phyloP scores from a whole-genome alignment of 2,797 vertebrate species.

The Squalus acanthias region DNA sequence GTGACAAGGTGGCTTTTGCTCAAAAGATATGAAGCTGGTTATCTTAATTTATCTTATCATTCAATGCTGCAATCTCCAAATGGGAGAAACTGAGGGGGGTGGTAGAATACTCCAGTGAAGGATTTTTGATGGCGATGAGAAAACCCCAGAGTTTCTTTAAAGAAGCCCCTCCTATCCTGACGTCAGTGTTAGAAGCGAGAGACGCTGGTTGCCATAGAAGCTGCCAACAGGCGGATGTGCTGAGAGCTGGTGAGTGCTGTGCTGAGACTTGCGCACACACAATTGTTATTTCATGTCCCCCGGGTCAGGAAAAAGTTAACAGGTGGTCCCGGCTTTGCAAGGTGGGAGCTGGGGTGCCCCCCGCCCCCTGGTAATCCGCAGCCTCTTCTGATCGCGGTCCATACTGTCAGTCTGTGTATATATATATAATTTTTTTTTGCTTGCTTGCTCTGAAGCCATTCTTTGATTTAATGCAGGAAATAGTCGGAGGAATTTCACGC shows the following conservation, averaged over 20 bases:
- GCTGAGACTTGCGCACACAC: background rate
- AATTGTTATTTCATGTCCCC: no score
- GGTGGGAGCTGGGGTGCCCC: background rate
- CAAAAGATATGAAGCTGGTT: background rate
- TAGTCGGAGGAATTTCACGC: background rate
- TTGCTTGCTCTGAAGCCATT: background rate
- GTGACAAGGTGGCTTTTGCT: background rate
- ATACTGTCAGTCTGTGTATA: background rate
- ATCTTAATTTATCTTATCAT: background rate
- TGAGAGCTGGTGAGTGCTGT: background rate
- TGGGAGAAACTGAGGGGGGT: background rate
- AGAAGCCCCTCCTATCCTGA: background rate
- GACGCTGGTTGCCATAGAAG: conserved; percentile 25
- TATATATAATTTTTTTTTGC: background rate
- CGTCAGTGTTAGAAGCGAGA: background rate
- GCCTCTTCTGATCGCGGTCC: background rate
- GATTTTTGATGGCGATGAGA: background rate
- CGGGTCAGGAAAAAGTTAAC: background rate
- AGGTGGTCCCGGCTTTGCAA: background rate
- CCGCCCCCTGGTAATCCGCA: background rate
- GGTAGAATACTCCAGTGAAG: background rate
- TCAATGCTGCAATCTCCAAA: background rate
- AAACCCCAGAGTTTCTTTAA: background rate
- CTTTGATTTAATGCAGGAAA: background rate
- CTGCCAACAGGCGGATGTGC: background rate